phyloP scores from a whole-genome alignment of 2,888 invertebrate species.

The Ischnura elegans region DNA sequence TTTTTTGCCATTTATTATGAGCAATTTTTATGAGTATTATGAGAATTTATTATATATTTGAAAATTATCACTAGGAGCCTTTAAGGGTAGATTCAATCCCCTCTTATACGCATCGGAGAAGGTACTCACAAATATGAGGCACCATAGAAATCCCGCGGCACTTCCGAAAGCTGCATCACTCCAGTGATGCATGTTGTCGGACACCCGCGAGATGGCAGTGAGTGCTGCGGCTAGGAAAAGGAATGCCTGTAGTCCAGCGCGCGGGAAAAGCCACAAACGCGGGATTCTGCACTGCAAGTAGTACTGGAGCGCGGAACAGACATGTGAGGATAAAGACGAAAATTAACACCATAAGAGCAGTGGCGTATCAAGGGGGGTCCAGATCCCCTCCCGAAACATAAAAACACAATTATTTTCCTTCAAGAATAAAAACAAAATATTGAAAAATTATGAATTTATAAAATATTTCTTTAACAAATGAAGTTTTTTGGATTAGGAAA shows the following conservation, averaged over 20 bases:
- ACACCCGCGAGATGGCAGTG: constrained; percentile 63
- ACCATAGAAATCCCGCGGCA: constrained; percentile 60
- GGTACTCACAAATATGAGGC: constrained; percentile 29
- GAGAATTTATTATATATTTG: no score
- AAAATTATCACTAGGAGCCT: no score
- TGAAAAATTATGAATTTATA: no score
- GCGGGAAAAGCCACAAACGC: constrained; percentile 48
- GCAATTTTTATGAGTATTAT: no score
- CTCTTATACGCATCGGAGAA: neutral
- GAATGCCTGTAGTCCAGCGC: constrained; percentile 57
- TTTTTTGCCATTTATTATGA: no score
- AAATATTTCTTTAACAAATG: no score
- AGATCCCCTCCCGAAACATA: no score
- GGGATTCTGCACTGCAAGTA: constrained; percentile 46
- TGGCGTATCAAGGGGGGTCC: no score
- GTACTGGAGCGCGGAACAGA: neutral
- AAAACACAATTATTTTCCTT: no score
- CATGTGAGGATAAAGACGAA: neutral
- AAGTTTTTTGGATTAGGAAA: no score
- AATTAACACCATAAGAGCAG: neutral
- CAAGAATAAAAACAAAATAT: no score
- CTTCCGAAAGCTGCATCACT: constrained; percentile 59
- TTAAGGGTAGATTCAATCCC: no score
- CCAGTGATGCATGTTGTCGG: constrained; percentile 68
- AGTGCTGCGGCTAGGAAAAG: constrained; percentile 52